phyloP scores from a whole-genome alignment of 1,140 invertebrate species.

The Bombyx mori region ASM3026992v2 NC_085113.1:2365001-2365500 shows the following conservation, averaged over 20 bases:
- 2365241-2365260: constrained; percentile 41
- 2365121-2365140: constrained; percentile 4
- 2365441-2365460: too few relatives aligned
- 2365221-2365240: constrained; percentile 38
- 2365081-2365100: constrained; percentile 47
- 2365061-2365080: constrained; percentile 48
- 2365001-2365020: constrained; percentile 29
- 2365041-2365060: constrained; percentile 45
- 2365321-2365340: constrained; percentile 23
- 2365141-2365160: too few relatives aligned
- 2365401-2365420: constrained; percentile 5
- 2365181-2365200: too few relatives aligned
- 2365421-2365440: too few relatives aligned
- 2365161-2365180: too few relatives aligned
- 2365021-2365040: constrained; percentile 40
- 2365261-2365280: constrained; percentile 29
- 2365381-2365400: constrained; percentile 18
- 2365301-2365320: constrained; percentile 28
- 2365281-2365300: constrained; percentile 1
- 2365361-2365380: constrained; percentile 44
- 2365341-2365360: constrained; percentile 41
- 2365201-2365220: constrained; percentile 23
- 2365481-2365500: too few relatives aligned
- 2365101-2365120: constrained; percentile 14
- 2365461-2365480: too few relatives aligned